Base-by-base conservation (phyloP, 2,113 vertebrate genomes). In the Entelurus aequoreus region DNA sequence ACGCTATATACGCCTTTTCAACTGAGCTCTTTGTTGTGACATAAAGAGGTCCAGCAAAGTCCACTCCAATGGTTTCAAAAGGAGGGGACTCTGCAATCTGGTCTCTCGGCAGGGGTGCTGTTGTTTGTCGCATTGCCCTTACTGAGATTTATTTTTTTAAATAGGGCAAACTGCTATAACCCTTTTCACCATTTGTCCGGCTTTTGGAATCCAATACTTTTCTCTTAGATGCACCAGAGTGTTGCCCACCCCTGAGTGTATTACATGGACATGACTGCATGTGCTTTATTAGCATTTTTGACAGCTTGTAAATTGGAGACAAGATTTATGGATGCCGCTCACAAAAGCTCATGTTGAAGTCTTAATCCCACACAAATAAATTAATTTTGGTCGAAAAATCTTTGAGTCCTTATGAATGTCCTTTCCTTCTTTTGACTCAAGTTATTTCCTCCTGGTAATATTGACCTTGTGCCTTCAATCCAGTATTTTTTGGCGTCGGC, bases 21-120 rank as follows among this genome's bases (percentile, higher is more conserved):
- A 49, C 8, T 11, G 48, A 6, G 19, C 21, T 11, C 3, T 44
- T 50, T 3, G 12, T 13, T 19, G 64, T 70, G 4, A 74, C 38
- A 49, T 60, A 74, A 5, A 70, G 28, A 4, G 44, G 54, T 4
- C 75, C 67, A 50, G 58, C 62, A 56, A 74, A 66, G 42, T 78
- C 67, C 42, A 78, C 40, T 12, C 70, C 61, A 16, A 40, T 61
- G 2, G 62, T 46, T 48, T 71, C 57, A 44, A 74, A 69, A 11
- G 66, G 53, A 21, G 64, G 54, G 4, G 40, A 58, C 48, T 60
- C 51, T 15, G 46, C 69, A 4, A 74, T 36, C 46, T 62, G 11
- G 28, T 28, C 28, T 74, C 72, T 42, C 11, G 55, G 54, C 13
- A 74, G 13, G 13, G 60, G 55, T 47, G 60, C 40, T 42, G 40